Evolutionary conservation across 2,113 vertebrate species (phyloP).

Genomic region (Brachypteracias leptosomus): DNA sequence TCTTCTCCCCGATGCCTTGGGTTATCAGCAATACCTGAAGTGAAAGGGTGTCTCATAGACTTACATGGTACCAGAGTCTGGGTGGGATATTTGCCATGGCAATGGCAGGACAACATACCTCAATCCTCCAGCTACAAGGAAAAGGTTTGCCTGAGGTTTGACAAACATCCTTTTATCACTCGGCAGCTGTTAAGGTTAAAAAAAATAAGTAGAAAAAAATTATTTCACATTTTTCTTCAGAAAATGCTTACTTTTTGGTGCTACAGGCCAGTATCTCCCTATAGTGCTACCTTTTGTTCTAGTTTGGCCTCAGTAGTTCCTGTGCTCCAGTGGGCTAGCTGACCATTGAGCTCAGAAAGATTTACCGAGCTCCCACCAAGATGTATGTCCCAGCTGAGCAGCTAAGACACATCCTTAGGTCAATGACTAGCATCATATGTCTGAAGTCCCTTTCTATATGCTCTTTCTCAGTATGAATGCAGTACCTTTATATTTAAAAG

Average conservation of each 20-base stretch:
- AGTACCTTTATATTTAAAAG: background rate
- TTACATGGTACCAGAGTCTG: background rate
- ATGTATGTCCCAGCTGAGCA: background rate
- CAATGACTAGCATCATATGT: background rate
- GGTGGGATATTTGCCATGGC: fast-evolving
- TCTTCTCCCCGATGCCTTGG: background rate
- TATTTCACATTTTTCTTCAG: background rate
- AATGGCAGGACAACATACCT: background rate
- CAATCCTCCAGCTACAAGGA: fast-evolving
- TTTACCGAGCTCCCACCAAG: background rate
- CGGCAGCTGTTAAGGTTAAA: background rate
- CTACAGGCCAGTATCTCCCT: background rate
- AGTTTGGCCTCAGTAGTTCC: background rate
- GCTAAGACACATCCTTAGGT: background rate
- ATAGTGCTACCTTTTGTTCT: background rate
- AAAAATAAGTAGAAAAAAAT: fast-evolving
- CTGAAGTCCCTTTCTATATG: background rate
- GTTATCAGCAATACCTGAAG: background rate
- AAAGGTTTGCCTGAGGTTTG: background rate
- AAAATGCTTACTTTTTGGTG: background rate
- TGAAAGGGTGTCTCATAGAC: background rate
- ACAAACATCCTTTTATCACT: background rate
- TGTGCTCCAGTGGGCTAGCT: background rate
- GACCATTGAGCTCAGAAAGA: background rate
- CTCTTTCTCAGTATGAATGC: background rate